phyloP scores from a whole-genome alignment of 2,113 vertebrate species.

The Gymnarchus niloticus region DNA sequence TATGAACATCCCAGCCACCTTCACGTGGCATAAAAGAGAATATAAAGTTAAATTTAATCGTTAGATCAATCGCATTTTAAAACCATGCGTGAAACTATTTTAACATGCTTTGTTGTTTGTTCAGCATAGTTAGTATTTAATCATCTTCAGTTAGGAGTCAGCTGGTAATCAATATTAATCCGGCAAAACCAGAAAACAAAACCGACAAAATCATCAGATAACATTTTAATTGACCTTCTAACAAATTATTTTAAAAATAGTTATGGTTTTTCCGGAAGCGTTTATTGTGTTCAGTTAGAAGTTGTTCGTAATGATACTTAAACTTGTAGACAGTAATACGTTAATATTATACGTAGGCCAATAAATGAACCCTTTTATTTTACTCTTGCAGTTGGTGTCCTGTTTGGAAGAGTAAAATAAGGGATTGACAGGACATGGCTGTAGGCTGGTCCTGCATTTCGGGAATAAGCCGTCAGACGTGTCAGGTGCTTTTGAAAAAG shows the following conservation, averaged over 20 bases:
- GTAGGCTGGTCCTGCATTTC: neutral
- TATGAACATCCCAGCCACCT: neutral
- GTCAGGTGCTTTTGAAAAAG: neutral
- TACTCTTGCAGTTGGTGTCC: neutral
- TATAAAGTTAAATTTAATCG: neutral
- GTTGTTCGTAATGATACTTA: neutral
- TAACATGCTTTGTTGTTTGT: neutral
- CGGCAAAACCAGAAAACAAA: neutral
- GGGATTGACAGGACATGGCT: neutral
- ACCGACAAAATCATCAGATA: neutral
- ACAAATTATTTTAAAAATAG: neutral
- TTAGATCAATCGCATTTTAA: neutral
- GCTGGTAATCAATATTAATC: neutral
- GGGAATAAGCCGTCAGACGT: neutral
- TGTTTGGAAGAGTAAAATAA: neutral
- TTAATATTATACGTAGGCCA: neutral
- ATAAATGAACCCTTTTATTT: neutral
- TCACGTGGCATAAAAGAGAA: neutral
- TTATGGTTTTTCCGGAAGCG: neutral
- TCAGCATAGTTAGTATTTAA: neutral
- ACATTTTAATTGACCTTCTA: neutral
- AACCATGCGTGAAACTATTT: too few relatives aligned
- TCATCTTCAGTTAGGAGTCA: neutral
- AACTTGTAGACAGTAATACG: neutral
- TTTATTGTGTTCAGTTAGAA: neutral